Base-by-base conservation (phyloP, 2,113 vertebrate species). In the Tursiops truncatus region DNA sequence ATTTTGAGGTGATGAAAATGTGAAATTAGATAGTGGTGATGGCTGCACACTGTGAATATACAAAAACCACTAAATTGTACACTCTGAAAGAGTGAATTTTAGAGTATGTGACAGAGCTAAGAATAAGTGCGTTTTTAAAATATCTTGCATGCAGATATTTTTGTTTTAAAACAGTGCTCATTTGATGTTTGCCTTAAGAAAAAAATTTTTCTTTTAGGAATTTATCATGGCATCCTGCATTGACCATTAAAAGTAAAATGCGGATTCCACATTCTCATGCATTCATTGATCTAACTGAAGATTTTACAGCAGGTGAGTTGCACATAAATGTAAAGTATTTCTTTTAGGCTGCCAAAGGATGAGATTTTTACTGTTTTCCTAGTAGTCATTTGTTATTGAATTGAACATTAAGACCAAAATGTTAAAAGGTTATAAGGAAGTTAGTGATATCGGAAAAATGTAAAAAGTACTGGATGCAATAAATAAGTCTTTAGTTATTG, bases 221-320 rank as follows among this genome's bases (percentile, higher is more conserved):
- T 82, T 98, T 98, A 58, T 96, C 95, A 1, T 99, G 99, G 98
- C 98, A 98, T n/a, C 96, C 97, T 74, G 99, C 98, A 0, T 82
- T 99, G 91, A 98, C 97, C 68, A 98, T 98, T 62, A 33, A 88
- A 2, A 98, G 91, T 73, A 90, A 95, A 33, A 99, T 99, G 99
- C 98, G 98, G 10, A 93, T 97, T 68, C 99, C 99, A 12, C 99
- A 99, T 96, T 99, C 99, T 28, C 99, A 99, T 83, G 99, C 99
- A 0, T 99, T 99, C 97, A 99, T 99, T 96, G 99, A 99, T 98
- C 98, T 99, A 97, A 99, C 99, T 98, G 99, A 98, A 96, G 99
- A 99, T 98, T 99, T 99, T 88, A 99, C 99, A 44, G 99, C 99
- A 70, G 99, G 99, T 99, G 97, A 99, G 99, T 98, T 93, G 62